A percentile compares a stretch with the other conserved stretches of the same genome.
phyloP scores from a whole-genome alignment of 2,797 vertebrate species.

The Tapirus indicus region DNA sequence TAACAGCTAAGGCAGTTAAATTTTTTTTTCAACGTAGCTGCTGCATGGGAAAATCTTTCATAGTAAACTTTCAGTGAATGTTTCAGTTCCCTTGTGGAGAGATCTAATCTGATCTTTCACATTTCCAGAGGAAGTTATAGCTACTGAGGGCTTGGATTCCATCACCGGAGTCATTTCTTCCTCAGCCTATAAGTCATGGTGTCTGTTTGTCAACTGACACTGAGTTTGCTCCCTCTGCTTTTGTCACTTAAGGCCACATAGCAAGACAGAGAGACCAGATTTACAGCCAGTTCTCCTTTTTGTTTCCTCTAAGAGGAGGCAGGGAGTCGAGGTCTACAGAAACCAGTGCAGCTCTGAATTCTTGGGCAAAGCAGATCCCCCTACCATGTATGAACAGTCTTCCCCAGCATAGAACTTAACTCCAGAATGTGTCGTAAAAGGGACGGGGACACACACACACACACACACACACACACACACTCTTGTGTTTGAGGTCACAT shows the following conservation, averaged over 20 bases:
- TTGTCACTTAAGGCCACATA: neutral
- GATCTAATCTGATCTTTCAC: neutral
- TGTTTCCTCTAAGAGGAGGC: neutral
- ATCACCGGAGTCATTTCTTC: neutral
- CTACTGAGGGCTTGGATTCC: neutral
- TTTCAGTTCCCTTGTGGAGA: neutral
- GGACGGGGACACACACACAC: neutral
- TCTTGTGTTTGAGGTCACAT: neutral
- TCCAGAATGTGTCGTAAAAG: neutral
- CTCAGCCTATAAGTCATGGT: neutral
- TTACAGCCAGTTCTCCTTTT: neutral
- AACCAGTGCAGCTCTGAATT: neutral
- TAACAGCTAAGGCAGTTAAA: neutral
- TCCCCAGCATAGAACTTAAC: neutral
- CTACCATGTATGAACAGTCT: neutral
- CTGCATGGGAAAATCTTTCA: neutral
- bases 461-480: neutral
- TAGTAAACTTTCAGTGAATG: neutral
- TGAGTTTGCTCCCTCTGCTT: neutral
- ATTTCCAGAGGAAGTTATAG: neutral
- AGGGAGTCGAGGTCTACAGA: neutral
- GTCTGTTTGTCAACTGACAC: neutral
- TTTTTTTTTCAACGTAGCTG: neutral
- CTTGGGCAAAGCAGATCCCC: neutral
- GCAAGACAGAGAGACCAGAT: neutral